Base-by-base conservation (phyloP, 2,888 invertebrate species). In the Odontocerum albicorne region DNA sequence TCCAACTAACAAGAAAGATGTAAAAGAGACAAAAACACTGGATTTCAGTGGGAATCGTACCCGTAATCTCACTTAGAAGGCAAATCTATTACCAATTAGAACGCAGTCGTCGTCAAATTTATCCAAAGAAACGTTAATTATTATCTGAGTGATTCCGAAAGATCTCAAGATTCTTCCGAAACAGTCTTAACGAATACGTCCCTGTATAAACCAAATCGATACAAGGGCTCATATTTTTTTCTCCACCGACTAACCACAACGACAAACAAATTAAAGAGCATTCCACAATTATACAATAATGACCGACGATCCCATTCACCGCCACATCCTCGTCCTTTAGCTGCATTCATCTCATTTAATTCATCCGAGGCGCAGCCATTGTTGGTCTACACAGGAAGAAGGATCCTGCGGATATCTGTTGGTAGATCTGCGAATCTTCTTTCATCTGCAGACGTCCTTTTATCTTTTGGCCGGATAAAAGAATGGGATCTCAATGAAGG, bases 371-470 rank as follows among this genome's bases (percentile, higher is more conserved):
- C 20, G 40, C 19, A 4, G 19, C 20, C 17, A 20, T 40, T 40
- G 40, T 40, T 10, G 6, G 27, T 7, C 27, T 20, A 4, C n/a
- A 40, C 57, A 54, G 54, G 57, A 58, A 55, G 55, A 49, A 54
- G 57, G 55, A 53, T 56, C 56, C 49, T 35, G 50, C 38, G 40
- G 45, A 45, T 53, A 60, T 60, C 60, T 57, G 57, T 60, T 57
- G 54, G 51, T 46, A 57, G 55, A 60, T 60, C 60, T 60, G 60
- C 60, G 57, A 60, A 60, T 60, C 51, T 46, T 55, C 54, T 60
- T 60, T 55, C 55, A 44, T 49, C 49, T 32, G 54, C 45, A 57
- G 53, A 53, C 57, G 58, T 58, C 54, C 51, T 49, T 51, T 59
- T 59, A 59, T 59, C 52, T 52, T 51, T 44, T 43, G 22, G 27